These are phyloP conservation scores for Taxidea taxus DNA, from an alignment of 2,113 vertebrate genomes.

Conservation along the genomic window DNA sequence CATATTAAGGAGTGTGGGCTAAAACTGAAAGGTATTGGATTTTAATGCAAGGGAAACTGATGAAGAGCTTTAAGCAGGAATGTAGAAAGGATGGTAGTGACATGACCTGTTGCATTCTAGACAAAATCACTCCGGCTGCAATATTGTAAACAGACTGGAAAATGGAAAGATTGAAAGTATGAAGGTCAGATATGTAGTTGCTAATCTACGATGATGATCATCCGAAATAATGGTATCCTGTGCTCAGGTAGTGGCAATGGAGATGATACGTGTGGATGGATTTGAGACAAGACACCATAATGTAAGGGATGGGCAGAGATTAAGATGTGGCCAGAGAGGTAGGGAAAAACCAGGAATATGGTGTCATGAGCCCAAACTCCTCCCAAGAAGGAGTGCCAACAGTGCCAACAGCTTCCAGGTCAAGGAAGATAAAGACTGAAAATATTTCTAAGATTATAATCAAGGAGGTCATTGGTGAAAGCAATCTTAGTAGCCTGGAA, in stretches of 20 bases:
- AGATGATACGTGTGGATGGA: background rate
- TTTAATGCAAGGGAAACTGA: constrained; percentile 20
- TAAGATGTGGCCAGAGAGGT: background rate
- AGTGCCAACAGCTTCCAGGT: background rate
- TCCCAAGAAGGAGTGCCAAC: background rate
- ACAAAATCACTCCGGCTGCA: background rate
- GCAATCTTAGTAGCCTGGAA: background rate
- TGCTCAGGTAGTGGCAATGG: background rate
- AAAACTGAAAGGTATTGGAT: background rate
- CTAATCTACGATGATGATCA: background rate
- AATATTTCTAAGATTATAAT: background rate
- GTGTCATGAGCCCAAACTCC: background rate
- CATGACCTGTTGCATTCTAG: background rate
- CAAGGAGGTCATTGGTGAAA: background rate
- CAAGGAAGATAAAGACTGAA: background rate
- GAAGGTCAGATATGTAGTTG: background rate
- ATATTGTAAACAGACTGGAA: background rate
- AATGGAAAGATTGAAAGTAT: background rate
- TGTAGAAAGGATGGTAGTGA: background rate
- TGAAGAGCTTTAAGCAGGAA: background rate
- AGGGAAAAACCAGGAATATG: background rate
- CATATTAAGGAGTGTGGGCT: background rate
- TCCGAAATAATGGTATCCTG: background rate
- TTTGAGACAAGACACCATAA: background rate
- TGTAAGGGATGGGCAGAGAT: background rate